Evolutionary conservation across 2,888 invertebrate genomes (phyloP), one percentile per base, ranked within the genome.

Genomic region (Isoperla grammatica): DNA sequence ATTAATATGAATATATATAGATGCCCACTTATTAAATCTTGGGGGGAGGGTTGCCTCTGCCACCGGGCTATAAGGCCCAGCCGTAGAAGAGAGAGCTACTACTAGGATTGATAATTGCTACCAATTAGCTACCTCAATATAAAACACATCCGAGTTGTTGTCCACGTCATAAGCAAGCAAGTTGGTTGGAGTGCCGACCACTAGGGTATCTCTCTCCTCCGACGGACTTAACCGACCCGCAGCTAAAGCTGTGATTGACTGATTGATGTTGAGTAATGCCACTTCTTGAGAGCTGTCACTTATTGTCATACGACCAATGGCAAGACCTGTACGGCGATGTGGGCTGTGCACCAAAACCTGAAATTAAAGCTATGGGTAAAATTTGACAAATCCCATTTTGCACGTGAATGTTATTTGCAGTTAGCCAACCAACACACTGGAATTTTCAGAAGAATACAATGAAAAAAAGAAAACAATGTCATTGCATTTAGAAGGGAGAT

Each of bases 121-220:
- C 17, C 8, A 39, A 55, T 23, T 49, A 57, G 58, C 65, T 69
- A 85, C 85, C 75, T 95, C 94, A 76, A 88, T 90, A 72, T 90
- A 94, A 74, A 96, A 95, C 1, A 95, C 74, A 72, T 96, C 95
- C 15, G 86, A 82, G 75, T 96, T 96, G 67, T 93, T 90, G 71
- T 93, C 88, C 3, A 95, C 89, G 74, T 95, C 91, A 74, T 93
- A 96, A 0, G 88, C 94, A 56, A 90, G 75, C 4, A 91, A 74
- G 69, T 85, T 87, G 1, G 84, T 85, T 46, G 81, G 77, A 1
- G 88, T 88, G 39, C 95, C 95, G 63, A 96, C 85, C 17, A 95
- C 78, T 37, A 96, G 79, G 68, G 89, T 78, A 71, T 95, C 93
- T 67, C 85, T 80, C 35, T 81, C 81, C 42, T 82, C 81, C 59